Conservation (phyloP, 2,113 vertebrate species). For the Dromaius novaehollandiae region DNA sequence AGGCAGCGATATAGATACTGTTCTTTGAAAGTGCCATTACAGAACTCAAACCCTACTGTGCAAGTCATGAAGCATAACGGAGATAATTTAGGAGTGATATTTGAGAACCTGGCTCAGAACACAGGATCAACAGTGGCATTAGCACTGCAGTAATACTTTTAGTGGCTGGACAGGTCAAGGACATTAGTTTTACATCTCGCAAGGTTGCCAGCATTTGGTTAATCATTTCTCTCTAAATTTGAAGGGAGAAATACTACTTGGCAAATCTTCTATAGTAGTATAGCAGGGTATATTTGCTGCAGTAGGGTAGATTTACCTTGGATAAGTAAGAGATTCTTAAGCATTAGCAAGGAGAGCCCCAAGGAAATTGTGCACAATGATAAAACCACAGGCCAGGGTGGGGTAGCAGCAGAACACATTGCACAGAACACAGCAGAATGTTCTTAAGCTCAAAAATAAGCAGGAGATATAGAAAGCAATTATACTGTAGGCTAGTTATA, state of each 20-base stretch:
- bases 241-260: not conserved
- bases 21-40: not conserved
- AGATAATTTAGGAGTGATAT: not conserved
- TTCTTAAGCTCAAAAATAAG: conserved; percentile 38
- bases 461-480: not conserved
- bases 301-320: not conserved
- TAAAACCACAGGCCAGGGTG: not conserved
- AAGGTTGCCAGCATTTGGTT: not conserved
- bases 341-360: conserved; percentile 2
- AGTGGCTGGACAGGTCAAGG: not conserved
- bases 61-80: not conserved
- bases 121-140: not conserved
- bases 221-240: not conserved
- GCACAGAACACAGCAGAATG: not conserved
- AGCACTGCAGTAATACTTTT: not conserved
- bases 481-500: not conserved
- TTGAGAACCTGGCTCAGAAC: not conserved
- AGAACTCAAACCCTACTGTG: not conserved
- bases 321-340: not conserved
- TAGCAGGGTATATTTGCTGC: not conserved
- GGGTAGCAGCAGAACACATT: not conserved
- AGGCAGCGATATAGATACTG: not conserved
- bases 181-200: not conserved
- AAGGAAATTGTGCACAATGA: not conserved
- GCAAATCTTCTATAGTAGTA: not conserved